Conservation (phyloP, 2,113 vertebrate species). For the Nestor notabilis region DNA sequence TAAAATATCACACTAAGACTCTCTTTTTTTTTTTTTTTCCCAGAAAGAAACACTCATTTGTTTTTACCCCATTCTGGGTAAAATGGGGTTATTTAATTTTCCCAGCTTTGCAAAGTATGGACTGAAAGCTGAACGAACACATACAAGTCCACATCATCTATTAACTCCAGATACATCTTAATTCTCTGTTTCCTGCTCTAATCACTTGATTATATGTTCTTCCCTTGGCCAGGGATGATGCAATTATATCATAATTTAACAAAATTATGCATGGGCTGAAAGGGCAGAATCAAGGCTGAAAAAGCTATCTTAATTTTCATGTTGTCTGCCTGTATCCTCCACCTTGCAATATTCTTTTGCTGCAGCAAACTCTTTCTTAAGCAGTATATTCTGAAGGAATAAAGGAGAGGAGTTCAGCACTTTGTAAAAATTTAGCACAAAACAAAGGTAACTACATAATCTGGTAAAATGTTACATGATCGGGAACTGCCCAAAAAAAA, state of each 20-base stretch:
- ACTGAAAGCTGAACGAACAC: not conserved
- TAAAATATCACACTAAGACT: not conserved
- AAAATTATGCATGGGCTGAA: not conserved
- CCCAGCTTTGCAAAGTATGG: not conserved
- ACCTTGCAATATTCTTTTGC: not conserved
- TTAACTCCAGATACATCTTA: not conserved
- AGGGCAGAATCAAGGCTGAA: not conserved
- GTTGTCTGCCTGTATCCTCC: not conserved
- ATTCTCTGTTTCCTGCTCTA: conserved; percentile 17
- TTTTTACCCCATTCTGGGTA: not conserved
- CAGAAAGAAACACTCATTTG: not conserved
- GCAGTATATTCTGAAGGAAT: not conserved
- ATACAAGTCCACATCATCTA: not conserved
- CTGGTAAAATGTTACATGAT: not conserved
- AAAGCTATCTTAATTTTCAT: not conserved
- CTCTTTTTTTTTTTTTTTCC: too few species aligned
- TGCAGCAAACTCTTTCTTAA: not conserved
- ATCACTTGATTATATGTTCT: not conserved
- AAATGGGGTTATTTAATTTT: not conserved
- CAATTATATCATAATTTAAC: conserved; percentile 1
- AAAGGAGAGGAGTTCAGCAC: not conserved
- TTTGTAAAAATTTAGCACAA: not conserved
- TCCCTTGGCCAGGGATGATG: not conserved
- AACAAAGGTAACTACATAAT: not conserved
- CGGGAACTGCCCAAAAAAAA: not conserved